A percentile compares a stretch with the other conserved stretches of the same genome.
These are phyloP conservation scores for Trachelipus rathkii DNA, from an alignment of 1,140 invertebrate genomes.

Conservation along the genomic window DNA sequence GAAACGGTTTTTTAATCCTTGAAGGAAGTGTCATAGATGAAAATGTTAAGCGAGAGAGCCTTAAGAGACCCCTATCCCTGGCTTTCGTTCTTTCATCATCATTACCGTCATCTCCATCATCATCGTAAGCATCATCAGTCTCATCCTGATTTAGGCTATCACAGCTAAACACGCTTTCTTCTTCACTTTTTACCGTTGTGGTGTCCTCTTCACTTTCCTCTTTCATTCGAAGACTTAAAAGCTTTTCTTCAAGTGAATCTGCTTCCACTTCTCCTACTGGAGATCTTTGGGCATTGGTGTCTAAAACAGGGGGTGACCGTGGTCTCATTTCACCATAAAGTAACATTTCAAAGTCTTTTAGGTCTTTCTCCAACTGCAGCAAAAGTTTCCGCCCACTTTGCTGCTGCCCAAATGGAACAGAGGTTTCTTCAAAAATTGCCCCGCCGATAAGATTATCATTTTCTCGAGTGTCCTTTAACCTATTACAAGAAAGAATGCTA, in stretches of 20 bases:
- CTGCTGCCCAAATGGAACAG: conserved; percentile 35
- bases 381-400: conserved; percentile 37
- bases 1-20: not conserved
- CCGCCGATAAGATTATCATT: conserved; percentile 9
- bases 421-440: conserved; percentile 36
- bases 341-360: conserved; percentile 40
- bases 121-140: conserved; percentile 16
- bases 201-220: conserved; percentile 29
- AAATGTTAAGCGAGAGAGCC: not conserved
- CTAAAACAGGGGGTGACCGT: conserved; percentile 32
- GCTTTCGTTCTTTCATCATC: not conserved
- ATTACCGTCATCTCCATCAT: conserved; percentile 23
- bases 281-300: conserved; percentile 23
- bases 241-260: conserved; percentile 3
- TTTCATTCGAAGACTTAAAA: conserved; percentile 1
- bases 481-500: not conserved
- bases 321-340: conserved; percentile 14
- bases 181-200: conserved; percentile 41
- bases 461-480: not conserved
- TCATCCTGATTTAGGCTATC: conserved; percentile 42
- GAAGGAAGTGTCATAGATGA: not conserved
- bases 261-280: not conserved
- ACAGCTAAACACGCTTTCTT: conserved; percentile 41
- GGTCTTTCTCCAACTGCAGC: conserved; percentile 35
- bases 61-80: not conserved